Conservation (phyloP, 2,797 vertebrate species). For the Neostethus bicornis region DNA sequence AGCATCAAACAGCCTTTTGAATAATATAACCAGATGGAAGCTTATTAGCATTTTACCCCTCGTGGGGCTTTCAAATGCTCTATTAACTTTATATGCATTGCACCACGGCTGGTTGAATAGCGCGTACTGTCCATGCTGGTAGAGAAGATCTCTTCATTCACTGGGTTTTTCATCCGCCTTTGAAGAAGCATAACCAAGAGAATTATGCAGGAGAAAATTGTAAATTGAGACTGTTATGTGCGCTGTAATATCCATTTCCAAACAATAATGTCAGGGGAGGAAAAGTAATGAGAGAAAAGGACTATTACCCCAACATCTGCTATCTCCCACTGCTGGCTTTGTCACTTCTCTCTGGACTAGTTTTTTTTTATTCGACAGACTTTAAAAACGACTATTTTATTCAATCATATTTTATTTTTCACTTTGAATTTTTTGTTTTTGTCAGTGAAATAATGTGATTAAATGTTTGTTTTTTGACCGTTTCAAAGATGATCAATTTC, state of each 20-base stretch:
- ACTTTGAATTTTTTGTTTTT: too few species aligned
- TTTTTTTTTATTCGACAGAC: constrained; percentile 41
- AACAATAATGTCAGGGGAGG: constrained; percentile 68
- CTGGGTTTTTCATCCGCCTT: constrained; percentile 57
- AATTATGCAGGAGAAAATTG: constrained; percentile 63
- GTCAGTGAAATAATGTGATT: too few species aligned
- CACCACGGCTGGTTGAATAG: constrained; percentile 33
- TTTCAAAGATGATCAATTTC: background rate
- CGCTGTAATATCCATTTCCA: constrained; percentile 70
- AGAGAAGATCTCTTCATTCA: constrained; percentile 30
- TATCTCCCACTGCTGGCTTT: constrained; percentile 30
- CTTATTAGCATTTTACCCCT: constrained; percentile 58
- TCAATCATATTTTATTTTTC: constrained; percentile 38
- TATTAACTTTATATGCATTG: constrained; percentile 63
- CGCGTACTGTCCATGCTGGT: constrained; percentile 12
- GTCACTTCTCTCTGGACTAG: constrained; percentile 34
- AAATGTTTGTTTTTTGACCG: too few species aligned
- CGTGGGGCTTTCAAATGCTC: constrained; percentile 52
- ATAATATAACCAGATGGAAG: constrained; percentile 43
- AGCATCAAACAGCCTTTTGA: constrained; percentile 24
- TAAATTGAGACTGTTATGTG: constrained; percentile 70
- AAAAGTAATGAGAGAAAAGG: constrained; percentile 65
- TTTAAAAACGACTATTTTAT: too few species aligned
- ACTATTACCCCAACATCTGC: constrained; percentile 67
- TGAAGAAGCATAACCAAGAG: constrained; percentile 58